Conservation (phyloP, 2,113 vertebrate genomes). For the Onychorhynchus coronatus region DNA sequence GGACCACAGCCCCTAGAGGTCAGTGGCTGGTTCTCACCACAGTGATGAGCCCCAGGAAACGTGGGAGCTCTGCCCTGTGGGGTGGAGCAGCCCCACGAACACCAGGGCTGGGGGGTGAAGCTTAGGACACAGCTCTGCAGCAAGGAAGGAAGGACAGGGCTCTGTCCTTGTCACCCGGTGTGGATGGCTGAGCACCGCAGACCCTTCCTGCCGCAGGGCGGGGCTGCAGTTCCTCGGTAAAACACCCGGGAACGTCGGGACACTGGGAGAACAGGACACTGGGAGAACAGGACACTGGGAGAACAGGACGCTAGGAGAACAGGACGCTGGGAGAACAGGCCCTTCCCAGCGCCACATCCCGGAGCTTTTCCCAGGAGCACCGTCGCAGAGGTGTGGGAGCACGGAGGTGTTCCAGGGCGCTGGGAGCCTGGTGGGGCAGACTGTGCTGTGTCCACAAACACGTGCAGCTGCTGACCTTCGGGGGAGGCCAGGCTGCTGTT, state of each 20-base stretch:
- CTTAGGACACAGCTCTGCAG: background rate
- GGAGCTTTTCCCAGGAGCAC: background rate
- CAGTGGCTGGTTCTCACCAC: background rate
- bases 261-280: no score
- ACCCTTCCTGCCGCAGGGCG: background rate
- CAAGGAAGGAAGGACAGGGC: background rate
- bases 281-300: no score
- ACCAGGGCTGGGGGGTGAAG: background rate
- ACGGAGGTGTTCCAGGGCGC: background rate
- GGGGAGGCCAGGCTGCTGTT: background rate
- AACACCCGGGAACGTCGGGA: background rate
- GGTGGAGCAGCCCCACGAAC: background rate
- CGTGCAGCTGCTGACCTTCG: background rate
- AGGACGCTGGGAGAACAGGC: no score
- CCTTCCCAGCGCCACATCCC: background rate
- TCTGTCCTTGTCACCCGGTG: background rate
- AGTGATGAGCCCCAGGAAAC: background rate
- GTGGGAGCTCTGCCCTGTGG: background rate
- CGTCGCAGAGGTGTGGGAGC: background rate
- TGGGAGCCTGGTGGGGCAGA: background rate
- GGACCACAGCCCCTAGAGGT: background rate
- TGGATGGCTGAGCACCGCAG: background rate
- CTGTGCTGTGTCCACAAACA: background rate
- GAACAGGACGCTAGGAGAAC: no score
- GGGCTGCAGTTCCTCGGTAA: background rate